Conservation (phyloP, 2,888 invertebrate species). For the Yponomeuta plumbellus region DNA sequence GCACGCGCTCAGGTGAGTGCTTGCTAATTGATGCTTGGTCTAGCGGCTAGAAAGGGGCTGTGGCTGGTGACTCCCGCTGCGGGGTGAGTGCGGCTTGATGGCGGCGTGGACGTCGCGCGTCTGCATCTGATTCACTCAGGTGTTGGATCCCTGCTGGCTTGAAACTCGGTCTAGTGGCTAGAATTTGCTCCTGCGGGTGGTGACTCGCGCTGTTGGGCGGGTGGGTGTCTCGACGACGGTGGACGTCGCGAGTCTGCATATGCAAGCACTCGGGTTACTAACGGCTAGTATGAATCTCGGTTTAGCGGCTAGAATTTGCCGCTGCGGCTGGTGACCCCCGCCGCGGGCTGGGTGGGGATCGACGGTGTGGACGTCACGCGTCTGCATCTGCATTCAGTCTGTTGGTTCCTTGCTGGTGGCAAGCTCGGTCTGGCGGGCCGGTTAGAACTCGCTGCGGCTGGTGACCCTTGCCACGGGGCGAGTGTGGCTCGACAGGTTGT, state of each 20-base stretch:
- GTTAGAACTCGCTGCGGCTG: no score
- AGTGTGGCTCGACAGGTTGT: no score
- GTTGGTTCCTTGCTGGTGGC: neutral
- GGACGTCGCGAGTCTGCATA: constrained; percentile 81
- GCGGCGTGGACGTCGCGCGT: constrained; percentile 84
- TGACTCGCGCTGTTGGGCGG: constrained; percentile 81
- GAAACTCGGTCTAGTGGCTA: constrained; percentile 81
- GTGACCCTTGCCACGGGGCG: no score
- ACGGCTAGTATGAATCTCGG: constrained; percentile 75
- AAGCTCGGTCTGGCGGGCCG: no score
- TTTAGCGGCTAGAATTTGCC: constrained; percentile 79
- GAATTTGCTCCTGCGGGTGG: constrained; percentile 90
- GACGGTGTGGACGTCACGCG: constrained; percentile 88
- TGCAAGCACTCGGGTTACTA: constrained; percentile 83
- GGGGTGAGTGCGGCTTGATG: no score
- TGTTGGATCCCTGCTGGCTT: constrained; percentile 56
- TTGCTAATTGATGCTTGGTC: constrained; percentile 79
- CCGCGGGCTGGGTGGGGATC: constrained; percentile 83
- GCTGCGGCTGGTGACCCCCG: constrained; percentile 83
- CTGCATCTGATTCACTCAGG: constrained; percentile 85
- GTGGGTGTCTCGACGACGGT: constrained; percentile 91
- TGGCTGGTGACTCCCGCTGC: constrained; percentile 78
- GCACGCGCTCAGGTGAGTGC: constrained; percentile 80
- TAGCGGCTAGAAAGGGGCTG: constrained; percentile 80
- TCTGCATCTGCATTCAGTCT: constrained; percentile 73